These are phyloP conservation scores for Camponotus pennsylvanicus DNA, from an alignment of 1,140 invertebrate species.

Conservation along the genomic window DNA sequence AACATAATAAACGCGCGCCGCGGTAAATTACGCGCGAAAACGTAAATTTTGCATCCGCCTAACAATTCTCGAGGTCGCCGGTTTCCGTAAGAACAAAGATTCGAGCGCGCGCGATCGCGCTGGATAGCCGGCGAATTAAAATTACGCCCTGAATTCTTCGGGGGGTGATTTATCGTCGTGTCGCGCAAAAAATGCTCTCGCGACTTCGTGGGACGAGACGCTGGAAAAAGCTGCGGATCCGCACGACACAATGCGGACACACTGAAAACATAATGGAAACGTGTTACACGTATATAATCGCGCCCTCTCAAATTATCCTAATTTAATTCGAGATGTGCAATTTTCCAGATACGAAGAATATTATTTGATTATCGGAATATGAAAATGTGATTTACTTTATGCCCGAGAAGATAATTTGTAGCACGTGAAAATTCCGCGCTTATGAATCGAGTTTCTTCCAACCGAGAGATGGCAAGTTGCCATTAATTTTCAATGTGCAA, in stretches of 20 bases:
- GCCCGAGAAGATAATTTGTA: conserved; percentile 7
- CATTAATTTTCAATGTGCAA: conserved; percentile 42
- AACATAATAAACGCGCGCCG: conserved; percentile 47
- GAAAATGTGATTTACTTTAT: conserved; percentile 29
- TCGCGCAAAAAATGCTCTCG: conserved; percentile 32
- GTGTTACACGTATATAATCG: background rate
- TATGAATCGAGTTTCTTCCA: conserved; percentile 18
- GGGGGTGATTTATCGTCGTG: conserved; percentile 32
- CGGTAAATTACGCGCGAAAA: conserved; percentile 36
- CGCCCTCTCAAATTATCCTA: conserved; percentile 40
- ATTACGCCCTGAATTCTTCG: conserved; percentile 34
- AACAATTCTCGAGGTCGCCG: conserved; percentile 17
- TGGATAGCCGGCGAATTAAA: conserved; percentile 16
- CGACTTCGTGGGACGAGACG: background rate
- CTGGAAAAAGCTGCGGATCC: background rate
- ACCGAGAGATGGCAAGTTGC: background rate
- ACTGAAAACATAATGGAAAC: conserved; percentile 14
- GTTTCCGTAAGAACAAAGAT: conserved; percentile 48
- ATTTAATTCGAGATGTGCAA: conserved; percentile 11
- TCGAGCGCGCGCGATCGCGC: background rate
- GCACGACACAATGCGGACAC: background rate
- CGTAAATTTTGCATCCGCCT: conserved; percentile 36
- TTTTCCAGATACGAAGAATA: background rate
- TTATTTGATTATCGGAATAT: conserved; percentile 57
- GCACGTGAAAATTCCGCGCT: conserved; percentile 11